Base-by-base conservation (phyloP, 2,113 vertebrate species). In the Odontophorus gujanensis region DNA sequence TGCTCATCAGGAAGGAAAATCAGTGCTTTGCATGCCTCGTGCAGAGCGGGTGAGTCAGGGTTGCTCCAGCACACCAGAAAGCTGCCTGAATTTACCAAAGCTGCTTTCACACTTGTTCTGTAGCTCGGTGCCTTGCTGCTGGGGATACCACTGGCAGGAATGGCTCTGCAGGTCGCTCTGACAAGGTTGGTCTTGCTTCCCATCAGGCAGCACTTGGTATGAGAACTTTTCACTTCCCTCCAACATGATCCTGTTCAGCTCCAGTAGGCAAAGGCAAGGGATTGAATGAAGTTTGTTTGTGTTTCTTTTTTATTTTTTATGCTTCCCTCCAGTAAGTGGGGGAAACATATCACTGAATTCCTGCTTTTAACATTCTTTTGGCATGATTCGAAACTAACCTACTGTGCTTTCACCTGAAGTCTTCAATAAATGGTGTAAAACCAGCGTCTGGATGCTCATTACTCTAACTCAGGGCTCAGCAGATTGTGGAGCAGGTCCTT, bases 361-460 rank as follows among this genome's bases (percentile, higher is more conserved):
- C 82, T 93, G 76, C 65, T 91, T 78, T 87, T 83, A 75, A 59
- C 79, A 78, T 95, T 90, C 76, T 53, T 94, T 48, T 72, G 85
- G n/a, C 24, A 6, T 61, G 80, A 91, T 69, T 83, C 88, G 90
- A 95, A 89, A 75, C 48, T 78, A 59, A 81, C 76, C 65, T 91
- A 61, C 91, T 83, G 73, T 22, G 72, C 75, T 75, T 43, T 94
- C 85, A 90, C 82, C 85, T 81, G 57, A 81, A 86, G 26, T 38
- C 48, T 75, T 84, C 87, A 97, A 96, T 97, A 97, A 96, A 96
- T 53, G 68, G 47, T 81, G 43, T 68, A 88, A 85, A 92, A 84
- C 48, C 76, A 58, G 36, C 53, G 69, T 91, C 71, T 72, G 91
- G 81, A 55, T 97, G 79, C 68, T 95, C 79, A 65, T 88, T 88